Conservation (phyloP, 2,888 invertebrate genomes). For the Acronicta psi region DNA sequence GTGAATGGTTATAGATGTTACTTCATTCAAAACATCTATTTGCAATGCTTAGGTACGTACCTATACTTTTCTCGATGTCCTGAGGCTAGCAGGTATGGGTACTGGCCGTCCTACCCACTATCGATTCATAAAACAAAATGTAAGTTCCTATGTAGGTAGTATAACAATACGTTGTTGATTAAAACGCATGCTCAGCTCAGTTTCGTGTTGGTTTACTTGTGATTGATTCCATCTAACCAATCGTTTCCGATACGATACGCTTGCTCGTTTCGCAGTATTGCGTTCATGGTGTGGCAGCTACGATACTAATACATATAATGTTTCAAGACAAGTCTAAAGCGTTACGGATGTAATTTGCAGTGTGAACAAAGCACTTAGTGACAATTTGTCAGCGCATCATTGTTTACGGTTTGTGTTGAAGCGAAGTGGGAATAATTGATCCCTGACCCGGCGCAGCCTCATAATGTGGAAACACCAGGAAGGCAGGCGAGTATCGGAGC, state of each 20-base stretch:
- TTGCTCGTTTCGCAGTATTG: slow-evolving; percentile 41
- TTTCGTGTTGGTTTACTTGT: slow-evolving; percentile 37
- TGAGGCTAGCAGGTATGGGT: background rate
- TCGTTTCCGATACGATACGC: slow-evolving; percentile 53
- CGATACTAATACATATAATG: slow-evolving; percentile 37
- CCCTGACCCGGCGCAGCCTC: slow-evolving; percentile 60
- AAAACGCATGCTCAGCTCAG: slow-evolving; percentile 11
- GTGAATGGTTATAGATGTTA: slow-evolving; percentile 31
- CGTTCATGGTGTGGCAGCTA: slow-evolving; percentile 37
- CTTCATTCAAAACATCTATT: slow-evolving; percentile 16
- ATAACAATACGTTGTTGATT: slow-evolving; percentile 29
- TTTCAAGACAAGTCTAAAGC: slow-evolving; percentile 34
- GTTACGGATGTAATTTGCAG: slow-evolving; percentile 31
- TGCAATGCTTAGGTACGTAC: no score
- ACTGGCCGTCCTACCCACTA: slow-evolving; percentile 11
- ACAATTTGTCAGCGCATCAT: slow-evolving; percentile 44
- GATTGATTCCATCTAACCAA: slow-evolving; percentile 50
- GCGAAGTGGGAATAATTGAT: slow-evolving; percentile 69
- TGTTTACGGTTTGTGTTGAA: slow-evolving; percentile 58
- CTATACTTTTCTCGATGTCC: slow-evolving; percentile 3
- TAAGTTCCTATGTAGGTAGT: slow-evolving; percentile 14
- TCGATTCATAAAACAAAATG: slow-evolving; percentile 7
- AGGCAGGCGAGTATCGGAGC: slow-evolving; percentile 58
- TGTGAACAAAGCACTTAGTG: slow-evolving; percentile 46
- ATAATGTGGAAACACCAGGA: slow-evolving; percentile 71